These are phyloP conservation scores for Eupeodes luniger DNA, from an alignment of 2,888 invertebrate species.

Conservation along the genomic window DNA sequence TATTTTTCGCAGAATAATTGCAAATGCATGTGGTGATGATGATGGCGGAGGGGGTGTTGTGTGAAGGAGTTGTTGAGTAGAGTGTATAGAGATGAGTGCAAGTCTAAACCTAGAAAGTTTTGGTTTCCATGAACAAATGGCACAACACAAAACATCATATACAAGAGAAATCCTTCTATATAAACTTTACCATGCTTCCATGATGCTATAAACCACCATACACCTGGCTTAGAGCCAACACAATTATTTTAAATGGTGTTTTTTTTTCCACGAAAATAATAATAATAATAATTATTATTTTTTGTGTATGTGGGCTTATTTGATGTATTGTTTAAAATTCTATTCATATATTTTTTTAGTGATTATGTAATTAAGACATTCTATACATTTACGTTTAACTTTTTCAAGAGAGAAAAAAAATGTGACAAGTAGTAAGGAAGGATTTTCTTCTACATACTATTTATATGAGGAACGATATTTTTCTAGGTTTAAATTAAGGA, in stretches of 20 bases:
- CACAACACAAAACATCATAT: background rate
- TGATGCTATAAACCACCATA: background rate
- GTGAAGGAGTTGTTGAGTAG: background rate
- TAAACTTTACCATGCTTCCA: background rate
- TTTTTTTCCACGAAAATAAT: background rate
- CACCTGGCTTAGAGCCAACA: slow-evolving; percentile 46
- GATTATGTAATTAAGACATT: slow-evolving; percentile 18
- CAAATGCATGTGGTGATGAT: background rate
- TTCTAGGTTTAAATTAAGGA: no score
- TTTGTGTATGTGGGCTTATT: slow-evolving; percentile 35
- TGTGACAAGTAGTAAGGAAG: background rate
- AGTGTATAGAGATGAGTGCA: background rate
- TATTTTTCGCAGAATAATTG: slow-evolving; percentile 40
- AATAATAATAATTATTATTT: slow-evolving; percentile 10
- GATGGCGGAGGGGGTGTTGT: background rate
- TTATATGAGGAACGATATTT: no score
- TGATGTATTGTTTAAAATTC: slow-evolving; percentile 28
- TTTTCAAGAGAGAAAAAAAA: background rate
- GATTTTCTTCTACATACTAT: background rate
- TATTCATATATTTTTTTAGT: slow-evolving; percentile 13
- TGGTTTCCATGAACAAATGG: slow-evolving; percentile 4
- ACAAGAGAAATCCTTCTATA: background rate
- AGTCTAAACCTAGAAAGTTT: background rate
- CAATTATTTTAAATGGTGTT: slow-evolving; percentile 4
- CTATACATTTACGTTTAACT: background rate